Evolutionary conservation across 2,888 invertebrate species (phyloP).

Genomic region (Aphidoletes aphidimyza): DNA sequence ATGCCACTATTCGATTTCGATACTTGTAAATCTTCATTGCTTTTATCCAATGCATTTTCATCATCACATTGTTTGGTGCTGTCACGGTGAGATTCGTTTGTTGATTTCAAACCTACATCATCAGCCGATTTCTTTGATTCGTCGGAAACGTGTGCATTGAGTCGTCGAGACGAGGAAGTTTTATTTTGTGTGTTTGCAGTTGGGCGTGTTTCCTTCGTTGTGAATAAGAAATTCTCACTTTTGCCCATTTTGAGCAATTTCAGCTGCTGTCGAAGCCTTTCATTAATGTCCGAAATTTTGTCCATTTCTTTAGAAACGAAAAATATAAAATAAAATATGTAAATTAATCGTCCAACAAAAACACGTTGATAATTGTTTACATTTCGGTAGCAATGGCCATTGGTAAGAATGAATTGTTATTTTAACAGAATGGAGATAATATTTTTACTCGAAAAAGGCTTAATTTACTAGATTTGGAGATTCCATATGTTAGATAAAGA

Average conservation of each 20-base stretch:
- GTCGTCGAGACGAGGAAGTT: neutral
- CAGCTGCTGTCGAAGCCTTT: constrained; percentile 13
- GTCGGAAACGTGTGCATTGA: neutral
- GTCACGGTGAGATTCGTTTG: neutral
- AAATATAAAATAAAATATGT: neutral
- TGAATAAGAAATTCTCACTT: neutral
- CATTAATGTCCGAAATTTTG: neutral
- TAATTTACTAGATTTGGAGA: no score
- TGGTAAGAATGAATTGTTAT: no score
- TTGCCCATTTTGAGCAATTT: constrained; percentile 22
- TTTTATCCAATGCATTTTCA: neutral
- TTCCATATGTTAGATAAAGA: no score
- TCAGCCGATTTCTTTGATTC: neutral
- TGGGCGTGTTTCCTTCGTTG: neutral
- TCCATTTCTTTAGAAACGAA: neutral
- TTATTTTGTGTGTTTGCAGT: neutral
- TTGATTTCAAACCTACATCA: neutral
- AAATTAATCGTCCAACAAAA: no score
- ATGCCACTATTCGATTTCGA: neutral
- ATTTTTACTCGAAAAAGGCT: no score
- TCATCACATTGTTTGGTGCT: neutral
- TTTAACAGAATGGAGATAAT: no score
- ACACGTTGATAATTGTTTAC: no score
- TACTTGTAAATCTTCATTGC: neutral
- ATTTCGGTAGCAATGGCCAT: no score